Base-by-base conservation (phyloP, 2,888 invertebrate species). In the Coleophora flavipennella region DNA sequence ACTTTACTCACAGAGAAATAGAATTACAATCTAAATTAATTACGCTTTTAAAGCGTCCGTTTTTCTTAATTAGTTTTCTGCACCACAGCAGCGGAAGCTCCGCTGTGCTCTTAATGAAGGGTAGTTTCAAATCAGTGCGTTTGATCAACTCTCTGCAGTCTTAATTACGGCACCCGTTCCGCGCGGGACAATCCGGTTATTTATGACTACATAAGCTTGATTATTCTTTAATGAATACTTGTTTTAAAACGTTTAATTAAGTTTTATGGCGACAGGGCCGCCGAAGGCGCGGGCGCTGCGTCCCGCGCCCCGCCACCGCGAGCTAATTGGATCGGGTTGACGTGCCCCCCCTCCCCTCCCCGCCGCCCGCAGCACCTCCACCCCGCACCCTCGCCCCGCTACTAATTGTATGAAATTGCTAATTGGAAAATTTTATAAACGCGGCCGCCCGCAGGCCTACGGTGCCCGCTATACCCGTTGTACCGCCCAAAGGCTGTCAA, bases 221-320 rank as follows among this genome's bases (percentile, higher is more conserved):
- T 85, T 85, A 85, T 85, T 85, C 84, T 85, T 85, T 84, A 85
- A 85, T 85, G 83, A 85, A 85, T 85, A 84, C 85, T 85, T 84
- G 85, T 85, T 85, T 85, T 85, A 84, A 85, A 85, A 81, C 81
- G 85, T 84, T 85, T 85, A 85, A 85, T 85, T 85, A 85, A 85
- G 85, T 85, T 85, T 85, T 85, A 85, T 85, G 81, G 84, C 79
- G 84, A 84, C 85, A 79, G 81, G 72, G 71, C 73, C 72, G 78
- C 73, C 69, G 67, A 62, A 70, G 62, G 33, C 27, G 38, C 31
- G 55, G 28, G 57, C 55, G 57, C 66, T 52, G 63, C 78, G 76
- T 80, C 80, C 79, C 76, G 70, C 74, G 78, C 76, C 69, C 67
- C 72, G 77, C 75, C 77, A 79, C 81, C 83, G 75, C 84, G 69